Evolutionary conservation across 2,888 invertebrate species (phyloP).

Genomic region (Mactromeris polynyma): DNA sequence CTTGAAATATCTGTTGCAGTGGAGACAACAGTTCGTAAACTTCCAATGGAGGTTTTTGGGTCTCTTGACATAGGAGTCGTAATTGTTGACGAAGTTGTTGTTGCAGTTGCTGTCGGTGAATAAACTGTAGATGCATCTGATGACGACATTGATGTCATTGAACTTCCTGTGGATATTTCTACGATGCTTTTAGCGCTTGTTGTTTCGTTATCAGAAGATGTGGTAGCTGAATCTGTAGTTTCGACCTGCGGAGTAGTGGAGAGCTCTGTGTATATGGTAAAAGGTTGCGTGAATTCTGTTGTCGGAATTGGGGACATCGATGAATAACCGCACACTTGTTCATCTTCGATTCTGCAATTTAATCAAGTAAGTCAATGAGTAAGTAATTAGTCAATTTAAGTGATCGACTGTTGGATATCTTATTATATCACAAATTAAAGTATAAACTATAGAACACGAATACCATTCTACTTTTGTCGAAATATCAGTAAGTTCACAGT

Average conservation of each 20-base stretch:
- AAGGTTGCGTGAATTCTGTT: not conserved
- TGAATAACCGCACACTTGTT: not conserved
- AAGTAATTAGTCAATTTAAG: no score
- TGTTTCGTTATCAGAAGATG: no score
- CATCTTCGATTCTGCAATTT: not conserved
- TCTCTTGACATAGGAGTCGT: not conserved
- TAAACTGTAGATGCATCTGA: not conserved
- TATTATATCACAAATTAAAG: no score
- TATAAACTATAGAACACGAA: no score
- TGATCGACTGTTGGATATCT: no score
- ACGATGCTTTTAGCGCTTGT: not conserved
- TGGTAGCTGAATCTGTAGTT: not conserved
- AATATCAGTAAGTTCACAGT: no score
- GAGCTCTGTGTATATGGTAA: not conserved
- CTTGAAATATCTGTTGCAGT: not conserved
- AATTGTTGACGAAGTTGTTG: not conserved
- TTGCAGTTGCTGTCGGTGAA: not conserved
- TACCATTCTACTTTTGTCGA: no score
- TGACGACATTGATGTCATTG: not conserved
- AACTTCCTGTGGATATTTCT: not conserved
- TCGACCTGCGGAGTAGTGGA: not conserved
- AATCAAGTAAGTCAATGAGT: not conserved
- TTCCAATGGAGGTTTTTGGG: not conserved
- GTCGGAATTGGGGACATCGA: not conserved
- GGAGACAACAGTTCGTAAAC: not conserved